Evolutionary conservation across 2,113 vertebrate genomes (phyloP).

Genomic region (Progne subis): DNA sequence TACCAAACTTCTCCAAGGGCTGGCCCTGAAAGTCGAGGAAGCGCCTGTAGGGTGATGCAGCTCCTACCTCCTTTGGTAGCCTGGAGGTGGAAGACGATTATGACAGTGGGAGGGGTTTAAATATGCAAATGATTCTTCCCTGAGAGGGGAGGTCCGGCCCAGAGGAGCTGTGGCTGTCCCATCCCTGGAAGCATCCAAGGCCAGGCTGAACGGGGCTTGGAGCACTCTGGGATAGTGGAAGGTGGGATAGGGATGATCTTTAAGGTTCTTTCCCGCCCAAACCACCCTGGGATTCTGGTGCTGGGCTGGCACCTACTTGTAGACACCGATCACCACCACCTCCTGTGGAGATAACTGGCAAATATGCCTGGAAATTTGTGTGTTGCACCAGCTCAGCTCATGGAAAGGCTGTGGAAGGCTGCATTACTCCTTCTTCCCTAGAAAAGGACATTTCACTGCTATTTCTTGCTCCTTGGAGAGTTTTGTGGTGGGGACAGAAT

Average conservation of each 20-base stretch:
- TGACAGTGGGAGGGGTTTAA: neutral
- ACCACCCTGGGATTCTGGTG: neutral
- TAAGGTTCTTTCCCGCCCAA: neutral
- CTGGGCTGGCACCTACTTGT: neutral
- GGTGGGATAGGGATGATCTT: neutral
- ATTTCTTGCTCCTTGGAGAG: neutral
- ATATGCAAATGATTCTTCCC: neutral
- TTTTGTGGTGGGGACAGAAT: neutral
- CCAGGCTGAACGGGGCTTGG: fast-evolving
- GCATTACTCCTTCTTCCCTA: neutral
- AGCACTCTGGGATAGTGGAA: neutral
- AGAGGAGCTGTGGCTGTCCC: neutral
- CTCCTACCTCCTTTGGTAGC: neutral
- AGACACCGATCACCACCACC: fast-evolving
- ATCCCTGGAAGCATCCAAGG: neutral
- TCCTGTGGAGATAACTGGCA: neutral
- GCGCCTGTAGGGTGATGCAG: fast-evolving
- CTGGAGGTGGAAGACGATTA: fast-evolving
- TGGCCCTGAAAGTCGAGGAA: neutral
- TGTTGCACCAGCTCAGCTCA: neutral
- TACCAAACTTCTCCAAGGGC: neutral
- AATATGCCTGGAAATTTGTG: neutral
- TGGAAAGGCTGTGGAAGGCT: neutral
- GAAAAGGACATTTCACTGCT: neutral
- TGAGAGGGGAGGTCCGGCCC: neutral